Evolutionary conservation across 2,797 vertebrate genomes (phyloP), one percentile per base, ranked within the genome.

Genomic region (Nothura maculosa): DNA sequence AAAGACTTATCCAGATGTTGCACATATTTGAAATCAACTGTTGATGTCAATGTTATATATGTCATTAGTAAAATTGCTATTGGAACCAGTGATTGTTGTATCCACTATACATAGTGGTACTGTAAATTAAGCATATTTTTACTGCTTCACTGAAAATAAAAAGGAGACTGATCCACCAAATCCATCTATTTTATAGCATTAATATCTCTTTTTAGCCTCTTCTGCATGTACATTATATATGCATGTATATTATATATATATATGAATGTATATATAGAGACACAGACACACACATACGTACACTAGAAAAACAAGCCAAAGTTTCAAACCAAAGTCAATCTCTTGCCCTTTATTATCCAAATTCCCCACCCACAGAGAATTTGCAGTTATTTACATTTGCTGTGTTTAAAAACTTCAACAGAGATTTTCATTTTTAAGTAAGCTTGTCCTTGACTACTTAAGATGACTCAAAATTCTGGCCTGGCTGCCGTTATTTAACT

Each of bases 401-500:
- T 42, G 36, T 36, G 43, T 80, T 83, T 21, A 87, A 81, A 75
- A 72, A 30, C 10, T 0, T 19, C 58, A 74, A 30, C 30, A 62
- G 12, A 2, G 52, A 30, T 77, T 89, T 62, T 66, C 3, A 18
- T 70, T 67, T 90, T 95, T 77, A 78, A 89, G 94, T 83, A 95
- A 97, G 72, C 61, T 78, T 30, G 69, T 54, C 42, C 45, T 94
- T 92, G 36, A n/a, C 92, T 88, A 66, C 94, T 96, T 93, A 94
- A 95, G 62, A 96, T 64, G 60, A 96, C 87, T 97, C 43, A 75
- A 13, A 67, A 85, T 67, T 57, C 78, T 72, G 57, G 48, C 45
- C 79, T 94, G 50, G 64, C 50, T 89, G 77, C 45, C 87, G 72
- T 97, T 95, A 90, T 95, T 97, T 96, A 96, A 96, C 72, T 54